These are phyloP conservation scores for Macroglossus sobrinus DNA, from an alignment of 2,113 vertebrate genomes.

Conservation along the genomic window DNA sequence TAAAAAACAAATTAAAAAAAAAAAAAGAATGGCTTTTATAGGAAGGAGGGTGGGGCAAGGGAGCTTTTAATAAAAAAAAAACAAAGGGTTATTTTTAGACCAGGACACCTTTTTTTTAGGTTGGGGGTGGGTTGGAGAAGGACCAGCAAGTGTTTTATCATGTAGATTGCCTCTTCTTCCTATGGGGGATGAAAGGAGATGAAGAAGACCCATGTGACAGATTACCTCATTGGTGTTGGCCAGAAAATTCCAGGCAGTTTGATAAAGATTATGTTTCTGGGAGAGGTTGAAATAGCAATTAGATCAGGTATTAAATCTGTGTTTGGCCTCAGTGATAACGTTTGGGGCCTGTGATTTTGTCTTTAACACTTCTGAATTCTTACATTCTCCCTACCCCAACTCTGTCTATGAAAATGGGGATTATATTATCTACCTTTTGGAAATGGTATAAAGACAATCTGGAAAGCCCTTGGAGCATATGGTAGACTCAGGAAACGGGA, in stretches of 20 bases:
- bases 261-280: not conserved
- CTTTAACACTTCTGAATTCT: not conserved
- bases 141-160: not conserved
- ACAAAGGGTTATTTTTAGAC: not conserved
- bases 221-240: not conserved
- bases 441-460: not conserved
- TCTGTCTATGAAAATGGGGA: not conserved
- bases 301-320: not conserved
- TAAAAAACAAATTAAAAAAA: no score
- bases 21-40: not conserved
- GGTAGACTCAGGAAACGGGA: not conserved
- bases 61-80: not conserved
- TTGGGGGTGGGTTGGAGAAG: no score
- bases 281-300: not conserved
- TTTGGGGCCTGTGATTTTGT: not conserved
- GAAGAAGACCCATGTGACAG: not conserved
- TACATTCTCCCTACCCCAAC: not conserved
- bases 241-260: not conserved
- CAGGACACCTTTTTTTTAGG: not conserved
- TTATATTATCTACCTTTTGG: not conserved
- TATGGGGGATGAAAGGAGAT: not conserved
- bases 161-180: not conserved
- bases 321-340: not conserved
- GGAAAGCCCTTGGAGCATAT: not conserved
- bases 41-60: not conserved